These are phyloP conservation scores for Drosophila pallidifrons DNA, from an alignment of 1,140 invertebrate species.

Conservation along the genomic window DNA sequence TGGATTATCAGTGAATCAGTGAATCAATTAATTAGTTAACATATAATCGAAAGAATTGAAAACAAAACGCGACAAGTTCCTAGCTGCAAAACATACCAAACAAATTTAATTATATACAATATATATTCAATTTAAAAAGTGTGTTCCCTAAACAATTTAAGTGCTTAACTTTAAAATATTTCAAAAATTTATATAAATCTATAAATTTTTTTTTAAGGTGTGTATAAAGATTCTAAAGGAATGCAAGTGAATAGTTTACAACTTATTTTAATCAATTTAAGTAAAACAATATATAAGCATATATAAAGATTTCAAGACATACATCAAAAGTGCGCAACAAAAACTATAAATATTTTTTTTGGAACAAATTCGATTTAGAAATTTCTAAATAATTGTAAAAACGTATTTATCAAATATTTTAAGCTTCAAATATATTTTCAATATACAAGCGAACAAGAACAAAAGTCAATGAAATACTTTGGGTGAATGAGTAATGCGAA, in stretches of 20 bases:
- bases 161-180: not conserved
- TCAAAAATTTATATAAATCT: constrained; percentile 1
- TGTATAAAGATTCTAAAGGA: constrained; percentile 12
- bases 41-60: not conserved
- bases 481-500: constrained; percentile 64
- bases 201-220: not conserved
- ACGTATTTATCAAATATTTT: too few relatives aligned
- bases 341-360: too few relatives aligned
- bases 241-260: not conserved
- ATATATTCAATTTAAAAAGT: not conserved
- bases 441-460: not conserved
- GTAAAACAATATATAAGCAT: too few relatives aligned
- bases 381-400: too few relatives aligned
- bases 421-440: not conserved
- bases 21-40: not conserved
- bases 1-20: constrained; percentile 74
- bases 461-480: not conserved
- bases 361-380: too few relatives aligned
- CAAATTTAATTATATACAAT: constrained; percentile 1
- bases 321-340: too few relatives aligned
- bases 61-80: constrained; percentile 27
- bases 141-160: not conserved
- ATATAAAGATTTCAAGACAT: too few relatives aligned
- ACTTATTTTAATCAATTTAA: too few relatives aligned
- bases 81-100: constrained; percentile 32